Percentiles rank a stretch among this genome's conserved stretches.
phyloP scores from a whole-genome alignment of 2,888 invertebrate species.

The Leptura quadrifasciata region DNA sequence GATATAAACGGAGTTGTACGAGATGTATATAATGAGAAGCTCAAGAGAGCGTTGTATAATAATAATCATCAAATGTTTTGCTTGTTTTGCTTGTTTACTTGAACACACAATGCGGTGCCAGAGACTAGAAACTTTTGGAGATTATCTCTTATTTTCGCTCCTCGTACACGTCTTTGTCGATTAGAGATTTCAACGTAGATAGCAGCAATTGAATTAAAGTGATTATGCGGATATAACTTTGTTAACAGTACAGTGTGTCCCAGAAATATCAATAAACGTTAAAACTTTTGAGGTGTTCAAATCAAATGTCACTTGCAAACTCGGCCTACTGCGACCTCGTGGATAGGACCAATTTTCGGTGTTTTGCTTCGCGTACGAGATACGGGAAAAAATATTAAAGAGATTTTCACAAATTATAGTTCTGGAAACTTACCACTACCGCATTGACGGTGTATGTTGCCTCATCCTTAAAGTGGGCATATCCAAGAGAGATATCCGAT shows the following conservation, averaged over 20 bases:
- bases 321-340: no score
- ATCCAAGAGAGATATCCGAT: no score
- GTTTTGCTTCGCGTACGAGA: no score
- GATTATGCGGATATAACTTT: not conserved
- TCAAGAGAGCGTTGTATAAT: conserved; percentile 6
- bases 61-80: not conserved
- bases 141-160: not conserved
- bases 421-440: no score
- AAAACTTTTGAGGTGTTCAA: no score
- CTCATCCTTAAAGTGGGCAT: no score
- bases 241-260: not conserved
- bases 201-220: not conserved
- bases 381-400: no score
- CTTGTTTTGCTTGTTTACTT: conserved; percentile 1
- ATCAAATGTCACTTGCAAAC: no score
- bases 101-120: not conserved
- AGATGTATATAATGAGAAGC: not conserved
- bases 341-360: no score
- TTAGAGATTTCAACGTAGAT: not conserved
- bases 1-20: conserved; percentile 23
- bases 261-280: no score
- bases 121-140: conserved; percentile 1
- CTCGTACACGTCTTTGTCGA: not conserved
- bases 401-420: no score
- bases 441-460: no score